Percentiles rank a stretch among this genome's conserved stretches.
Evolutionary conservation across 2,888 invertebrate species (phyloP).

Genomic region (Lasioglossum marginatum): DNA sequence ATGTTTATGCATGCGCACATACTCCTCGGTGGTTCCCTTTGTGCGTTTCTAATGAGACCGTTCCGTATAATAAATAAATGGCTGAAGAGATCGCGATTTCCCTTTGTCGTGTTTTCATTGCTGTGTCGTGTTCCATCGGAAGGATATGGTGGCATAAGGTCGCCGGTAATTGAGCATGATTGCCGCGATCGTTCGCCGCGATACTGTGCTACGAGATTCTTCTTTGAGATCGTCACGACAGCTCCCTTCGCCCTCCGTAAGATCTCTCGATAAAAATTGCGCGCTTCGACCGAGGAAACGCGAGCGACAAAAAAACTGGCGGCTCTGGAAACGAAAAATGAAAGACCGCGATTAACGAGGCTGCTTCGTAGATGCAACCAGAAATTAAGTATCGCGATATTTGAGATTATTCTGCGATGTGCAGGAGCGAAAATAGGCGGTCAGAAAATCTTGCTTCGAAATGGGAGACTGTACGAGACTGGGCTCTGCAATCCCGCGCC

Average conservation of each 20-base stretch:
- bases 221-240: constrained; percentile 35
- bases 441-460: background rate
- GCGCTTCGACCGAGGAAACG: background rate
- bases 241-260: constrained; percentile 10
- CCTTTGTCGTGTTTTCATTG: constrained; percentile 19
- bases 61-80: constrained; percentile 16
- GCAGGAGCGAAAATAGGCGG: background rate
- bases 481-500: no score
- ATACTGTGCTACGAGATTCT: constrained; percentile 40
- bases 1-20: background rate
- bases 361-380: background rate
- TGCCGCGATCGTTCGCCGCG: constrained; percentile 43
- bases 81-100: background rate
- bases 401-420: background rate
- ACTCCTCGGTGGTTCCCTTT: background rate
- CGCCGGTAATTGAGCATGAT: constrained; percentile 47
- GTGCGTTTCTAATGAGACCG: background rate
- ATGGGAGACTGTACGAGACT: background rate
- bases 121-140: constrained; percentile 34
- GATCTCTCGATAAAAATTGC: constrained; percentile 21
- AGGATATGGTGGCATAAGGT: background rate
- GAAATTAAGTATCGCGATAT: background rate
- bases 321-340: background rate
- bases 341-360: background rate
- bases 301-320: background rate